These are phyloP conservation scores for Tinamus guttatus DNA, from an alignment of 2,113 vertebrate species.

Conservation along the genomic window DNA sequence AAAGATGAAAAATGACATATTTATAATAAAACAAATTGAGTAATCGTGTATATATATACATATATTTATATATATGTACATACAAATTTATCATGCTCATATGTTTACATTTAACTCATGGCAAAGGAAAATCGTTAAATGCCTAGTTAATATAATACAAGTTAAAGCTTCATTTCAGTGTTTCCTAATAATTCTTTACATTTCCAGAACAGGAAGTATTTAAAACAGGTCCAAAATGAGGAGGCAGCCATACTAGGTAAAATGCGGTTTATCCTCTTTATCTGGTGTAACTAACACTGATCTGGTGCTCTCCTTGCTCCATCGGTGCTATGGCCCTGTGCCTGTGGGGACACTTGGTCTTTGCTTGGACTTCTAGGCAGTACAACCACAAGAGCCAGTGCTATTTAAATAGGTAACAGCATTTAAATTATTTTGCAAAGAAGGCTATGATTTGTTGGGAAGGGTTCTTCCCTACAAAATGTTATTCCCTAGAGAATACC, in stretches of 20 bases:
- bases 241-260: not conserved
- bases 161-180: not conserved
- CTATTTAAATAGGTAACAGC: not conserved
- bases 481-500: not conserved
- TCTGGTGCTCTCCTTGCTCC: not conserved
- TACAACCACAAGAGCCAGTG: not conserved
- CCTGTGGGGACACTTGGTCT: not conserved
- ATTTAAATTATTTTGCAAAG: not conserved
- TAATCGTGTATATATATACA: not conserved
- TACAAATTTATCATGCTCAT: not conserved
- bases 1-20: constrained; percentile 37
- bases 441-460: not conserved
- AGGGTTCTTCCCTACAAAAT: not conserved
- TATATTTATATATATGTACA: not conserved
- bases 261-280: not conserved
- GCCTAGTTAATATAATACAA: not conserved
- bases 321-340: rapidly evolving
- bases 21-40: constrained; percentile 29
- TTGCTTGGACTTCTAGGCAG: not conserved
- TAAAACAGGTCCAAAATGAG: not conserved
- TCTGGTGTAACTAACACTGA: not conserved
- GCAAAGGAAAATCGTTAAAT: constrained; percentile 36
- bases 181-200: not conserved
- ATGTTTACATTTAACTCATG: constrained; percentile 14
- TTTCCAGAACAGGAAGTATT: not conserved